A percentile compares a stretch with the other conserved stretches of the same genome.
phyloP scores from a whole-genome alignment of 2,888 invertebrate species.

The Drosophila picticornis region DNA sequence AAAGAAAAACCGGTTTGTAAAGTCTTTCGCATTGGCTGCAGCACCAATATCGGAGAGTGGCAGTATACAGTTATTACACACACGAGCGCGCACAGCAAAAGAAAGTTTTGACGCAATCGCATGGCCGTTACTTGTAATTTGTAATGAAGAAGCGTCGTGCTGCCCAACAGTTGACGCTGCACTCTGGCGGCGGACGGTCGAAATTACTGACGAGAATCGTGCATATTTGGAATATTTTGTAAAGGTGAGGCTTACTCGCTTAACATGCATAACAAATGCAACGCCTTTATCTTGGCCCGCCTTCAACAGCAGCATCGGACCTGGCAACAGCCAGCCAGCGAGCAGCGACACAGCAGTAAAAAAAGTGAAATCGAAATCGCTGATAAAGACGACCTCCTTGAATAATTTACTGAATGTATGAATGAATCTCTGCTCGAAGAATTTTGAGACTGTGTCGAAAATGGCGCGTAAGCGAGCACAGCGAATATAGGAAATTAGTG shows the following conservation, averaged over 20 bases:
- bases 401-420: conserved; percentile 39
- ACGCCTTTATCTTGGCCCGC: conserved; percentile 34
- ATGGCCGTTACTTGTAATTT: conserved; percentile 66
- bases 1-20: conserved; percentile 60
- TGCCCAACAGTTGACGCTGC: conserved; percentile 62
- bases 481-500: conserved; percentile 16
- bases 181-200: conserved; percentile 58
- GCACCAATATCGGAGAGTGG: conserved; percentile 46
- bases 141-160: conserved; percentile 71
- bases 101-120: conserved; percentile 79
- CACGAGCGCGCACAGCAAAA: conserved; percentile 53
- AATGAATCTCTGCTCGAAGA: conserved; percentile 22
- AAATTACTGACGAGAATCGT: conserved; percentile 9
- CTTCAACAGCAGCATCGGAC: conserved; percentile 36
- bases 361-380: conserved; percentile 77
- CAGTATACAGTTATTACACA: conserved; percentile 38
- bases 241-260: conserved; percentile 37
- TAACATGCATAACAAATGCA: conserved; percentile 49
- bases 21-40: conserved; percentile 58
- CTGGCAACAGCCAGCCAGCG: neutral
- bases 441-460: conserved; percentile 37
- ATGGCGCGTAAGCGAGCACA: conserved; percentile 41
- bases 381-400: conserved; percentile 59
- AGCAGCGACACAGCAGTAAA: conserved; percentile 20
- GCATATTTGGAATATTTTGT: conserved; percentile 29